Evolutionary conservation across 2,797 vertebrate species (phyloP), one percentile per base, ranked within the genome.

Genomic region (Hoplostethus mediterraneus): DNA sequence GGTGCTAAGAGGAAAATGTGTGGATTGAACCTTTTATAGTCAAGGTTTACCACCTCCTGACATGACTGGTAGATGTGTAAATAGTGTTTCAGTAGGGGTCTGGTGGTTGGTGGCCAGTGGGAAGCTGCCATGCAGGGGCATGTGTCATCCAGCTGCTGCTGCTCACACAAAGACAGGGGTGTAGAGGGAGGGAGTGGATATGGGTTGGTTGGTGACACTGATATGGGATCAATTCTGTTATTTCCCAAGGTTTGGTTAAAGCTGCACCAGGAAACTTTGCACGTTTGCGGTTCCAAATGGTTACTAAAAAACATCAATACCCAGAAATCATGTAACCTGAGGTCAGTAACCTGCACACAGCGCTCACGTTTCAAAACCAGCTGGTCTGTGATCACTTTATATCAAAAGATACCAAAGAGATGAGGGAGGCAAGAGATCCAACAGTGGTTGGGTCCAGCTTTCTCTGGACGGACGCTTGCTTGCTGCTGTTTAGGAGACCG

Each of bases 71-170:
- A 12, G 47, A 66, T 49, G 70, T 67, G 31, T 63, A 58, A 55
- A 67, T 72, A 30, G 53, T 36, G 5, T 40, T 14, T 8, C n/a
- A 9, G 36, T 0, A 5, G 52, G 12, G 12, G 5, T 48, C 16
- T 64, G 30, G 36, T 52, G 53, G 30, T 30, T 59, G 38, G 78
- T 51, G 30, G 64, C 21, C 12, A n/a, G 45, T 72, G 71, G 60
- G 76, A 86, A 71, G 47, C 44, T 52, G 48, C 33, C 0, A 0
- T 12, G 6, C 3, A 8, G 17, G 30, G 58, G 68, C 83, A 80
- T 75, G 64, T 89, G 84, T 71, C 60, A 8, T 28, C 58, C 82
- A 87, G 80, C 82, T 83, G 87, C 61, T 74, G 54, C 45, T 42
- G 49, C 45, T 64, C 66, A 60, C 63, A 65, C 40, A 21, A 21